Percentiles rank a stretch among this genome's conserved stretches.
Evolutionary conservation across 2,888 invertebrate genomes (phyloP).

Genomic region (Rhimphoctona megacephalus): DNA sequence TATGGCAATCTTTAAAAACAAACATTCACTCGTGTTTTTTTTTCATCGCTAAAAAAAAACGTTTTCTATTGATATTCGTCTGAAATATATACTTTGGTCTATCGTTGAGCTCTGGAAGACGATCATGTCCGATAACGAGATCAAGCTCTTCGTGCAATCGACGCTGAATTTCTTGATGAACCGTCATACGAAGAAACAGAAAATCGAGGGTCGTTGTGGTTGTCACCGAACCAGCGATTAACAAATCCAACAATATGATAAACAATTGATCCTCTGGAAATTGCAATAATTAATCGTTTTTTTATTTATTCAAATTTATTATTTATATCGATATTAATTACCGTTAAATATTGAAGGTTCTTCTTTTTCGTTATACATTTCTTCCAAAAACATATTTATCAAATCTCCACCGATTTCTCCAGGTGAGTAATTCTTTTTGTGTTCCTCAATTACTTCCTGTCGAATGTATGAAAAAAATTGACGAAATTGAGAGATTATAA

Average conservation of each 20-base stretch:
- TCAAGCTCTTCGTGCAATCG: constrained; percentile 87
- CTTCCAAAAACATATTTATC: constrained; percentile 88
- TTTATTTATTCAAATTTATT: neutral
- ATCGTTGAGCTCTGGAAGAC: constrained; percentile 85
- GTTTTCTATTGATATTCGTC: neutral
- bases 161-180: constrained; percentile 87
- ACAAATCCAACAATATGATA: constrained; percentile 89
- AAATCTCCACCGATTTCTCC: constrained; percentile 86
- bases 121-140: constrained; percentile 82
- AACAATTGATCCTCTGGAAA: constrained; percentile 88
- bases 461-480: constrained; percentile 3
- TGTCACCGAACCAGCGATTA: constrained; percentile 89
- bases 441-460: constrained; percentile 86
- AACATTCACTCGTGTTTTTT: neutral
- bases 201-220: constrained; percentile 88
- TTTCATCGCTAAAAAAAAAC: neutral
- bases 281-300: constrained; percentile 60
- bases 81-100: constrained; percentile 83
- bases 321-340: constrained; percentile 72
- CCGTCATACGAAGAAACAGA: constrained; percentile 87
- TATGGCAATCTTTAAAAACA: constrained; percentile 83
- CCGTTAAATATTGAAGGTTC: constrained; percentile 84
- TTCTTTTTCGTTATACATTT: constrained; percentile 85
- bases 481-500: neutral
- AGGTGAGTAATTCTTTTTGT: constrained; percentile 85